Percentiles rank a stretch among this genome's conserved stretches.
Conservation (phyloP, 2,888 invertebrate species). For the Laspeyria flexula region DNA sequence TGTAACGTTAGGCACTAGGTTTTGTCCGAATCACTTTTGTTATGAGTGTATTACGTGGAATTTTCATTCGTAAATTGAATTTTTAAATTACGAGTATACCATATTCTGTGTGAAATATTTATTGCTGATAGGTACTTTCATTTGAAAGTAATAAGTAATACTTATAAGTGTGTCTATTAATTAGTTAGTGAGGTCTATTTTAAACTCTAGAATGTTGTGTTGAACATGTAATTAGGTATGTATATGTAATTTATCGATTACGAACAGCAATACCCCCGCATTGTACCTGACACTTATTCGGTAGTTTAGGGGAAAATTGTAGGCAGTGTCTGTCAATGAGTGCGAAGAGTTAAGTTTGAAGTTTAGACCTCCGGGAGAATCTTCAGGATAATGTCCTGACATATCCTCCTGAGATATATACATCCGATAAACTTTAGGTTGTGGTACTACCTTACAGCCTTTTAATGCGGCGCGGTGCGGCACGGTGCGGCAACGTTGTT, state of each 20-base stretch:
- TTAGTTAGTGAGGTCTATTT: too few species aligned
- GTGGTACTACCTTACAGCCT: too few species aligned
- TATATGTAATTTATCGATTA: too few species aligned
- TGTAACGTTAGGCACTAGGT: constrained; percentile 23
- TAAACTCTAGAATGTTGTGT: too few species aligned
- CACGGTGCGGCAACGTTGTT: too few species aligned
- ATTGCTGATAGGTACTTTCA: too few species aligned
- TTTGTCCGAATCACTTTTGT: constrained; percentile 14
- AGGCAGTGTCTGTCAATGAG: constrained; percentile 58
- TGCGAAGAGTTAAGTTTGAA: constrained; percentile 65
- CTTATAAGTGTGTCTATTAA: too few species aligned
- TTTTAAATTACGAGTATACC: not conserved
- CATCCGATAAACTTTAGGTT: constrained; percentile 53
- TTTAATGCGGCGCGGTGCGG: too few species aligned
- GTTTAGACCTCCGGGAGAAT: constrained; percentile 64
- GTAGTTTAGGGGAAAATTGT: constrained; percentile 44
- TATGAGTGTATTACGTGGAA: constrained; percentile 11
- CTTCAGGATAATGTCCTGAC: constrained; percentile 59
- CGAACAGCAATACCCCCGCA: constrained; percentile 14
- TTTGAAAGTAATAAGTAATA: too few species aligned
- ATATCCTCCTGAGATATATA: constrained; percentile 54
- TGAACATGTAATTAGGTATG: too few species aligned
- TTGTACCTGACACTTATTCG: constrained; percentile 28
- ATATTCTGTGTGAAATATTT: not conserved
- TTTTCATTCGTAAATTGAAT: not conserved